Evolutionary conservation across 2,113 vertebrate species (phyloP), one percentile per base, ranked within the genome.

Genomic region (Gallinago paraguaiae): DNA sequence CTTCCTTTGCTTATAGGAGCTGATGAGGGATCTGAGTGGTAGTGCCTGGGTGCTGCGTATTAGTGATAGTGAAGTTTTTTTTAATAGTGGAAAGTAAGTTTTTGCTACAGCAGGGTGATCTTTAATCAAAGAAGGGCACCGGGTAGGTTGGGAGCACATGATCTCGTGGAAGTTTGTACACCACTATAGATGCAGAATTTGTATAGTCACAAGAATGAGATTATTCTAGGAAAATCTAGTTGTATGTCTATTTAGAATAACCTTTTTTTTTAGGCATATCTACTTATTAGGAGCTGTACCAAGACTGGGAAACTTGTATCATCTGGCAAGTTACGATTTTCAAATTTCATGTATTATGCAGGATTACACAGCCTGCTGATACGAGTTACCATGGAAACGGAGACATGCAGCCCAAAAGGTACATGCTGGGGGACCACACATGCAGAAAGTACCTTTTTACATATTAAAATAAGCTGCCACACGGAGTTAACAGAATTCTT

Each of bases 291-390:
- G 67, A 51, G 33, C 13, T 72, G 13, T 17, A 22, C 27, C 60
- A 68, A 87, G 64, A 35, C 59, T 2, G 6, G 46, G 35, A 93
- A 71, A 79, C 53, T 51, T 69, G 22, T 82, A 92, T 87, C 23
- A 63, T 57, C 11, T 53, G 48, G 53, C 33, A 88, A 92, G 92
- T 96, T 80, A 64, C 2, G 22, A 68, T 78, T 96, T 95, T 96
- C 76, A 61, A 67, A 84, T 95, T 95, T 91, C 53, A 57, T 56
- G 51, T 88, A 50, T 94, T 94, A 82, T 74, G 88, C 54, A 94
- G 81, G 78, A 84, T 91, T 86, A 77, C n/a, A 68, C n/a, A 75
- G 74, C 64, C 76, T 57, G 64, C 72, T 76, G 83, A 51, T 75
- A 77, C 0, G 7, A 61, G 92, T 93, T 95, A 22, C 94, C 76